phyloP scores from a whole-genome alignment of 1,140 invertebrate genomes.

The Polypedilum vanderplanki region DNA sequence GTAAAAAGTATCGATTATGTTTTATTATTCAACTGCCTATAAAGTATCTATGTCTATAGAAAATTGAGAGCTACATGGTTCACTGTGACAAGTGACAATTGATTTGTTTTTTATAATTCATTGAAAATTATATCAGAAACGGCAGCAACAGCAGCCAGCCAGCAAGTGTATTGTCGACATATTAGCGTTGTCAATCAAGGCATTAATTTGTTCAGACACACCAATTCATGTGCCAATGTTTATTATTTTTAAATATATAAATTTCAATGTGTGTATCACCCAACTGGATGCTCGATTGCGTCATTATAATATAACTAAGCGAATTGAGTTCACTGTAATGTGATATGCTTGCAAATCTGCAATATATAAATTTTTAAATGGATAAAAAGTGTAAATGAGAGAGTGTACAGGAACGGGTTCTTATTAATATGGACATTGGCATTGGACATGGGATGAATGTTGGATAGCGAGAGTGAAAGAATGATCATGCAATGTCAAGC shows the following conservation, averaged over 20 bases:
- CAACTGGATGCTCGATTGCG: background rate
- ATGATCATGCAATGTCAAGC: conserved; percentile 7
- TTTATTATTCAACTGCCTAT: conserved; percentile 6
- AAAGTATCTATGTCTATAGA: background rate
- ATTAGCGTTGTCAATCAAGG: conserved; percentile 23
- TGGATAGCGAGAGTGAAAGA: background rate
- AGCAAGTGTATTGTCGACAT: background rate
- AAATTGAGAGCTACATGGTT: background rate
- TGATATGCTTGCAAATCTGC: background rate
- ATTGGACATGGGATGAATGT: background rate
- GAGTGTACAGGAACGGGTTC: conserved; percentile 1
- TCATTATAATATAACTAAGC: background rate
- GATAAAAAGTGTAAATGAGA: background rate
- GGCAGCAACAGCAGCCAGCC: background rate
- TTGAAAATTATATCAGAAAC: background rate
- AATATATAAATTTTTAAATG: background rate
- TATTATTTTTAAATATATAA: background rate
- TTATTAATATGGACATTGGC: conserved; percentile 2
- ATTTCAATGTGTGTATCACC: background rate
- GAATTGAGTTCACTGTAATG: background rate
- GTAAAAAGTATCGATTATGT: background rate
- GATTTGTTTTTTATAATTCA: conserved; percentile 24
- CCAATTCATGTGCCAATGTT: conserved; percentile 3
- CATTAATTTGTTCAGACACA: conserved; percentile 26
- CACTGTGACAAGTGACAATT: conserved; percentile 22